Base-by-base conservation (phyloP, 2,888 invertebrate genomes). In the Polymixis lichenea region DNA sequence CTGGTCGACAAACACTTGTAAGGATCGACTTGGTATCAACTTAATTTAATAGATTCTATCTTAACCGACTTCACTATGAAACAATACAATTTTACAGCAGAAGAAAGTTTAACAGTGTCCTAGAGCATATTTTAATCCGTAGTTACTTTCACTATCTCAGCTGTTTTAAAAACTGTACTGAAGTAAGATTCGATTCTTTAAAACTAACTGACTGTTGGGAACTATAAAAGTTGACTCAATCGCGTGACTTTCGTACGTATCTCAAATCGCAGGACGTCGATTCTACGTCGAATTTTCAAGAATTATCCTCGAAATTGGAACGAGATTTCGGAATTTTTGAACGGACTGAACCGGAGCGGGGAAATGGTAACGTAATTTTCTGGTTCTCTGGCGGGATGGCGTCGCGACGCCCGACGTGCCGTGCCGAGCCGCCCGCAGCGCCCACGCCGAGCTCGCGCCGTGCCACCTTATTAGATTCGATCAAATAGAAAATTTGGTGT, bases 341-440 rank as follows among this genome's bases (percentile, higher is more conserved):
- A 90, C 85, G 90, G 84, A 89, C 88, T 90, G 89, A 89, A 89
- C 85, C 86, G 84, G 87, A 88, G 88, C 90, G 89, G 89, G 83
- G 89, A 86, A 87, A 88, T 80, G 88, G 92, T 95, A 95, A 95
- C 93, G 92, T 93, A 93, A 95, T 95, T 95, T 94, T 91, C 91
- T 91, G 89, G 90, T 90, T 89, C 91, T 89, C 88, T 87, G 85
- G 83, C 84, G 87, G 87, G 89, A 86, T 88, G 89, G 82, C 65
- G 82, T 79, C 84, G 81, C 77, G 77, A 86, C 90, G 89, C 86
- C 78, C 78, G 86, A 78, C 89, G 85, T 77, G 82, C 75, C 79
- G 84, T 73, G 65, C 65, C 66, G 66, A 62, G 78, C 76, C 69
- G 69, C 75, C 55, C 72, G 70, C 60, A 28, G 32, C 53, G 9